Base-by-base conservation (phyloP, 2,888 invertebrate genomes). In the Hymenopus coronatus region DNA sequence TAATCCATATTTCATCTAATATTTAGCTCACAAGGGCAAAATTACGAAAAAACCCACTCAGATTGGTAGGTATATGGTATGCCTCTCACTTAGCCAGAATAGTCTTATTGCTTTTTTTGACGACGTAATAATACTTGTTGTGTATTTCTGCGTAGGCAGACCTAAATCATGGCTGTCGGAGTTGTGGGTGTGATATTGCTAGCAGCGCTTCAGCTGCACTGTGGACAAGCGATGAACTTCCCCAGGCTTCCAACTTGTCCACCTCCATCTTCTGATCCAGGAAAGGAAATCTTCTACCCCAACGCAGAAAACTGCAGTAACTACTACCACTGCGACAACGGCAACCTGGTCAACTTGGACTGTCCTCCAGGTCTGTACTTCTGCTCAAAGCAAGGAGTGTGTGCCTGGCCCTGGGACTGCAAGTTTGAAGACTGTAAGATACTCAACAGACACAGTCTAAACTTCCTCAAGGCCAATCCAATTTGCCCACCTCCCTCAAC, bases 271-370 rank as follows among this genome's bases (percentile, higher is more conserved):
- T 70, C 54, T 20, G 54, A 70, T 25, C 54, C 54, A 15, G 54
- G 25, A 20, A 3, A 15, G 54, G 20, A 20, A 4, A 25, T 28
- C 27, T 54, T 81, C 28, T 87, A 94, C 90, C 93, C 94, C 90
- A 92, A 92, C 91, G 90, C 92, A 27, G 92, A 93, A 0, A 93
- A 92, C 91, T 94, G 94, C 92, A 89, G 92, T 83, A 92, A 92
- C 70, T 94, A 94, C 92, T 94, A 92, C 92, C 94, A 94, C 91
- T 94, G 94, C 91, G 94, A 94, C 90, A 92, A 93, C 0, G 93
- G 93, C 3, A 92, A 92, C 1, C 92, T 94, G 0, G 94, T 94
- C 90, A 92, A 93, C 15, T 93, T 94, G 93, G 92, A 93, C 90
- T 94, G 94, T 89, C 94, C 94, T 1, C 20, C 54, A 25, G 54